Evolutionary conservation across 37 sponge, comb jelly and placozoan species (phyloP), one percentile per base, ranked within the genome.

Genomic region (Mnemiopsis leidyi): DNA sequence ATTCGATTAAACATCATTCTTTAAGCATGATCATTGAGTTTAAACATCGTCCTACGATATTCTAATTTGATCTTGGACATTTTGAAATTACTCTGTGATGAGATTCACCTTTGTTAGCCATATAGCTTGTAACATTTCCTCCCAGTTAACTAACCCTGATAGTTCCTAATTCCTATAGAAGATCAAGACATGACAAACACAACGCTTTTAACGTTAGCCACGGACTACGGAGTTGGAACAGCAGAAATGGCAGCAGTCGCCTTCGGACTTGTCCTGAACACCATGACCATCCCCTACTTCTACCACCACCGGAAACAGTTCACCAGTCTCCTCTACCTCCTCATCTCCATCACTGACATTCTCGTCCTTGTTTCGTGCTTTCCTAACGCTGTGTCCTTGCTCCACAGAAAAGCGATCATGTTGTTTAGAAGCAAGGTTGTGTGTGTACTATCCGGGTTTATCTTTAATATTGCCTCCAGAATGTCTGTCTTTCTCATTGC

Each of bases 401-500:
- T 85, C 24, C 9, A 85, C 61, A 28, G 16, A 26, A 85, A 85
- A 33, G 36, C 24, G 24, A 26, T 61, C 26, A 85, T 85, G 90
- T 85, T 85, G 0, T 37, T 85, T 9, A 61, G 48, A 16, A 85
- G 16, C 40, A 38, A 23, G 61, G 21, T 38, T 23, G 29, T 85
- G 23, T 85, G 90, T 39, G 3, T 32, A 7, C 25, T 85, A 29
- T 85, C 90, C 39, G 90, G 90, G 7, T 85, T 85, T 39, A 23
- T 85, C 61, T 85, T 85, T 29, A 85, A 85, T 29, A 25, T 85
- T 18, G 24, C 26, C 16, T 85, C 90, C 39, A n/a, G 90, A 37
- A 38, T 85, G 39, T 85, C 90, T 39, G 90, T 85, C 24, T 85
- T 85, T 61, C 90, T 85, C 38, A 85, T 85, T 5, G 90, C 90